These are phyloP conservation scores for Cosmopolites sordidus DNA, from an alignment of 2,888 invertebrate genomes.

Conservation along the genomic window DNA sequence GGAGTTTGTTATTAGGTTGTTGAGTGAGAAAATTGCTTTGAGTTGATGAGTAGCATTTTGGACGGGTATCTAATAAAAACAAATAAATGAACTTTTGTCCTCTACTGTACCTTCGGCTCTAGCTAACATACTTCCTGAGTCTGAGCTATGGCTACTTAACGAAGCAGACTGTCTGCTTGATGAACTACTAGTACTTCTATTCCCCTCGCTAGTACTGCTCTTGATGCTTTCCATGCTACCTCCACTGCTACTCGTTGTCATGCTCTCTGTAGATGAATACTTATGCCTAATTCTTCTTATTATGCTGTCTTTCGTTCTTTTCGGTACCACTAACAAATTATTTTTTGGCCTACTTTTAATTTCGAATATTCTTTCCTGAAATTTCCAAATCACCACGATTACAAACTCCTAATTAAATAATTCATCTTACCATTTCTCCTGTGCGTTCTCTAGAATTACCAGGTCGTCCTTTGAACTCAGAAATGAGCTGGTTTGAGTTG, in stretches of 20 bases:
- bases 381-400: neutral
- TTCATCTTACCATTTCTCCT: constrained; percentile 32
- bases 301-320: constrained; percentile 48
- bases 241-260: constrained; percentile 82
- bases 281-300: constrained; percentile 59
- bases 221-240: constrained; percentile 84
- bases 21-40: constrained; percentile 66
- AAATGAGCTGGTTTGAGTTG: constrained; percentile 45
- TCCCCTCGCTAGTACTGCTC: constrained; percentile 84
- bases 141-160: constrained; percentile 81
- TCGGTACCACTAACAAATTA: constrained; percentile 41
- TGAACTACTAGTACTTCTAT: constrained; percentile 79
- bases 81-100: neutral
- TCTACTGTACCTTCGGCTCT: neutral
- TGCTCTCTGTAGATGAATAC: constrained; percentile 80
- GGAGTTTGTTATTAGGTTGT: constrained; percentile 67
- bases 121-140: constrained; percentile 59
- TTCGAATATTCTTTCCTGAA: constrained; percentile 55
- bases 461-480: constrained; percentile 56
- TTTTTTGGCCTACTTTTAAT: constrained; percentile 58
- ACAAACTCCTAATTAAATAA: no score
- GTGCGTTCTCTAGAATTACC: constrained; percentile 53
- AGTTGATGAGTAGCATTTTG: constrained; percentile 50
- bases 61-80: constrained; percentile 7
- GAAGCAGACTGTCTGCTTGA: constrained; percentile 81